Conservation (phyloP, 2,113 vertebrate species). For the Cyphomyrus discorhynchus region DNA sequence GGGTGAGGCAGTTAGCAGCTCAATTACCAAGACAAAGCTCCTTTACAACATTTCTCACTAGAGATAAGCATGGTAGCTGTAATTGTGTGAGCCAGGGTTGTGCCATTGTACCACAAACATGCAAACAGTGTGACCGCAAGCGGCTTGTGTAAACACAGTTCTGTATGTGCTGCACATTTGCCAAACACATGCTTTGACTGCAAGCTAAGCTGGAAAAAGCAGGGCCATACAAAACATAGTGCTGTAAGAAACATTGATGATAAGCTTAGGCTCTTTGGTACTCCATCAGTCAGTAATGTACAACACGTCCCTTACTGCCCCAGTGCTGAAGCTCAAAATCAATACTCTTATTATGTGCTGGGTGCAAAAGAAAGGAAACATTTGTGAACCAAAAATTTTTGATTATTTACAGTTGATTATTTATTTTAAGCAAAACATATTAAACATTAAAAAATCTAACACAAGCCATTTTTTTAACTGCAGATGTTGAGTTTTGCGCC, state of each 20-base stretch:
- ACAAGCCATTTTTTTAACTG: too few relatives aligned
- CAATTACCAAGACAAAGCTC: neutral
- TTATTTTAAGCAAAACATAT: neutral
- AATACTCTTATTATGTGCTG: neutral
- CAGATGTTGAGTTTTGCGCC: neutral
- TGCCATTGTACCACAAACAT: neutral
- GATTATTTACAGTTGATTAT: neutral
- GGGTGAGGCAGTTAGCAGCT: neutral
- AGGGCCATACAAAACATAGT: too few relatives aligned
- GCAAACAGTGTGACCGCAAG: neutral
- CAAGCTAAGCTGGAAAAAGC: neutral
- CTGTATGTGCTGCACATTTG: neutral
- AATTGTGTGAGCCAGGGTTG: neutral
- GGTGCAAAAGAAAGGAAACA: neutral
- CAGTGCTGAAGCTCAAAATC: neutral
- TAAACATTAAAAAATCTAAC: neutral
- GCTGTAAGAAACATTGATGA: neutral
- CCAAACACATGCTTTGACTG: neutral
- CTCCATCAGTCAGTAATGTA: neutral
- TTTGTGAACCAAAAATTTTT: neutral
- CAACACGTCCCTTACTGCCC: neutral
- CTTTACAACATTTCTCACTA: neutral
- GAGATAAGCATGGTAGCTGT: neutral
- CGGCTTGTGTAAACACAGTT: neutral
- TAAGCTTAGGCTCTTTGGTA: neutral